Evolutionary conservation across 92 coral and sea anemone genomes (phyloP), one percentile per base, ranked within the genome.

Genomic region (Scolanthus callimorphus): DNA sequence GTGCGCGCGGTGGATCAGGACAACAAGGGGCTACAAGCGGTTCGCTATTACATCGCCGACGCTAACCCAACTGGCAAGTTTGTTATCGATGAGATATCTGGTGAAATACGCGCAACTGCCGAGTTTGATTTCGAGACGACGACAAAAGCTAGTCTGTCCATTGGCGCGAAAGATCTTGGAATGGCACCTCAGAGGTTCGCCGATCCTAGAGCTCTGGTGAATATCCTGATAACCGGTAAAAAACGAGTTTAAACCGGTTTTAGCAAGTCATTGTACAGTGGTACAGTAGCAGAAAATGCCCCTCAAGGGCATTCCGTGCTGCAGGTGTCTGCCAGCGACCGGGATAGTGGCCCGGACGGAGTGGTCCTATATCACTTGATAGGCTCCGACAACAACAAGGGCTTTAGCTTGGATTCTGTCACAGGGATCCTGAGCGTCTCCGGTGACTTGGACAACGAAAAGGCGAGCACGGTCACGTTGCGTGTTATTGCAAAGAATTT

Each of bases 261-360:
- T 59, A 61, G 70, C 34, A 73, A 57, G 38, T 56, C 80, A n/a
- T 28, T 53, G 39, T 94, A 78, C 51, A 17, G 26, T 30, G 95
- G 80, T 19, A 60, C 94, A n/a, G 85, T 83, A 21, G 89, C 85
- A 17, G 99, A 94, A 70, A 83, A 94, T 49, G 91, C 94, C 1
- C 90, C 87, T 0, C 49, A 71, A 4, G 96, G 90, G 24, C 70
- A 60, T 65, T 68, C 92, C 20, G 92, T 94, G 60, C 78, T 81
- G 49, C 69, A 48, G 59, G 88, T 94, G 25, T 59, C 73, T 59
- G 99, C 99, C n/a, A 71, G 89, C 25, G 99, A 94, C 65, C 57
- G 57, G 44, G 99, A 94, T 57, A 74, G 77, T 2, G 99, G 99
- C 0, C 70, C 76, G 17, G 99, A 85, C 50, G 99, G 96, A 25